Base-by-base conservation (phyloP, 2,888 invertebrate species). In the Athalia rosae region DNA sequence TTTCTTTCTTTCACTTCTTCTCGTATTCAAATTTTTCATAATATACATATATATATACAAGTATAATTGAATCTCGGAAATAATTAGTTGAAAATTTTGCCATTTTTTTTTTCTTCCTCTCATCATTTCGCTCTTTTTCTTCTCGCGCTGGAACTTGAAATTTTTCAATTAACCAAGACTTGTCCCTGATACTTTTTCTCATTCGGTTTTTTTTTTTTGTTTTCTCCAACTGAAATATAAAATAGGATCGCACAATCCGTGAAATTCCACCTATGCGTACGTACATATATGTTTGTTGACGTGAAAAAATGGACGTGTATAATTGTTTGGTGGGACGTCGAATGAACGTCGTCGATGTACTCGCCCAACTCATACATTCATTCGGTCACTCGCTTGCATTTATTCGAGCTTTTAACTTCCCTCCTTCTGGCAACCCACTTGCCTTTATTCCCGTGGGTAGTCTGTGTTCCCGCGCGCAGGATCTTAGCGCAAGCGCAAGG, bases 381-480 rank as follows among this genome's bases (percentile, higher is more conserved):
- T n/a, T 53, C 50, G 3, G 50, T 50, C 50, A 58, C 48, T 58
- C 48, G 69, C 56, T 69, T 58, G 45, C 71, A 74, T 59, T 59
- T 74, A 74, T 74, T 74, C 59, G 61, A 74, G 11, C 74, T 59
- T 74, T 74, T 62, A 74, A 74, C 74, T 74, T 74, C 48, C 48
- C 56, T 59, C 71, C 58, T 28, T n/a, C 58, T 28, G 7, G 47
- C 66, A 11, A 41, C 61, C 64, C 64, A 64, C 64, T 62, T 62
- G 28, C 28, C 61, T 62, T 74, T 61, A 61, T 62, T 61, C 74
- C 74, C 71, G 58, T 15, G 71, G 71, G 53, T 9, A 4, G 64
- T 8, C 8, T 28, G 48, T 48, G 61, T 74, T 62, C 59, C 74
- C 74, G 74, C 74, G 28, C 28, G 74, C 74, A 74, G 74, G 74